Conservation (phyloP, 2,888 invertebrate species). For the Drosophila leonis region DNA sequence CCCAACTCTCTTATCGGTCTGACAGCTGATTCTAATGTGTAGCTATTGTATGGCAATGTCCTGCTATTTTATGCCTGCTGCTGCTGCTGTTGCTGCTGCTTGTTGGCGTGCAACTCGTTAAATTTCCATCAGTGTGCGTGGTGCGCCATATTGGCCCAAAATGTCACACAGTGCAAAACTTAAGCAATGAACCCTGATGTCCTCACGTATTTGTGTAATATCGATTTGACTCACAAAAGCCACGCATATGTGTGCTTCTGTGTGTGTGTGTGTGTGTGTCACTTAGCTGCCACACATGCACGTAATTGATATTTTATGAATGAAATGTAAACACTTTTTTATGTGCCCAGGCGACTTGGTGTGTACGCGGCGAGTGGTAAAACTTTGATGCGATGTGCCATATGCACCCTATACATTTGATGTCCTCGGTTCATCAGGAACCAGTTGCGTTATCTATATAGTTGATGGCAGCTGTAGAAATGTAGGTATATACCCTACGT, state of each 20-base stretch:
- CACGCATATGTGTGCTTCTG: slow-evolving; percentile 30
- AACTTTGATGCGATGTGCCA: slow-evolving; percentile 47
- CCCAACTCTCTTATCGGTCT: slow-evolving; percentile 18
- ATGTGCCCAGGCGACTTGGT: slow-evolving; percentile 44
- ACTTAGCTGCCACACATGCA: slow-evolving; percentile 73
- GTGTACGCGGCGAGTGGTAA: slow-evolving; percentile 17
- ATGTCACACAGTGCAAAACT: slow-evolving; percentile 62
- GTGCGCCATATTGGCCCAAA: slow-evolving; percentile 74
- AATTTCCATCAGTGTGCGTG: slow-evolving; percentile 77
- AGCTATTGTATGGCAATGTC: slow-evolving; percentile 41
- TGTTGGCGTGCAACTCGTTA: slow-evolving; percentile 71
- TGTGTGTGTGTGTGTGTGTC: slow-evolving; percentile 31
- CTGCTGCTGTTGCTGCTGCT: not conserved
- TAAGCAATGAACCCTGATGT: slow-evolving; percentile 79
- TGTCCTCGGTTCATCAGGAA: slow-evolving; percentile 14
- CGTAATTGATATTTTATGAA: slow-evolving; percentile 82
- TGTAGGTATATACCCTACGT: slow-evolving; percentile 1
- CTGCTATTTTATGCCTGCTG: slow-evolving; percentile 13
- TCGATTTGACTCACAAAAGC: slow-evolving; percentile 76
- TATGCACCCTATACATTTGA: slow-evolving; percentile 40
- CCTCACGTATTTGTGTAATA: slow-evolving; percentile 77
- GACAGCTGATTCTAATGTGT: slow-evolving; percentile 74
- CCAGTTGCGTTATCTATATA: slow-evolving; percentile 2
- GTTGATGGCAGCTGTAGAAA: not conserved
- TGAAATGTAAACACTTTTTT: slow-evolving; percentile 80